Conservation (phyloP, 2,113 vertebrate genomes). For the Phoenicopterus ruber region DNA sequence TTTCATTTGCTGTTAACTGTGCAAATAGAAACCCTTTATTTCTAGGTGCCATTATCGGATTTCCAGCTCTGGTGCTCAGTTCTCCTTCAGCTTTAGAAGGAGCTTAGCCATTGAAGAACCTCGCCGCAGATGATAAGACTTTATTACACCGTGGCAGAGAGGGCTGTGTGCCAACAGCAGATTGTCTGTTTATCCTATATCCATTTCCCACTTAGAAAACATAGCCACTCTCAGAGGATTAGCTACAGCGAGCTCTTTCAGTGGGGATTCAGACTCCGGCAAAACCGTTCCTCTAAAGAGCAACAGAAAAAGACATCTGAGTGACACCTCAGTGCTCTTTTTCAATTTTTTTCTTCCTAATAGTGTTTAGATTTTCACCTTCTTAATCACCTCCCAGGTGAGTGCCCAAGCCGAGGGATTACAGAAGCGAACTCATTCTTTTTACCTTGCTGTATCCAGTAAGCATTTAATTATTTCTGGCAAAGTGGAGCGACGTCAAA, state of each 20-base stretch:
- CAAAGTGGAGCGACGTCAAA: neutral
- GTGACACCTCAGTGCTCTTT: neutral
- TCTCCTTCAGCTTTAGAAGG: conserved; percentile 5
- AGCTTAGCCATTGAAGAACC: conserved; percentile 16
- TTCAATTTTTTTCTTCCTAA: neutral
- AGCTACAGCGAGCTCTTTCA: conserved; percentile 32
- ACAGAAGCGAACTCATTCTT: neutral
- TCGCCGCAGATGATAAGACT: conserved; percentile 12
- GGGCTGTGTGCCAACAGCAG: conserved; percentile 61
- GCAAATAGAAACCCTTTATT: neutral
- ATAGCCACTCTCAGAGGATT: conserved; percentile 63
- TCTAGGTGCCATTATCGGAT: neutral
- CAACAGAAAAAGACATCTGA: conserved; percentile 34
- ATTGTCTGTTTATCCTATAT: conserved; percentile 70
- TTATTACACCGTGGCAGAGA: neutral
- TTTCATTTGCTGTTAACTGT: neutral
- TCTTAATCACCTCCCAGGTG: conserved; percentile 55
- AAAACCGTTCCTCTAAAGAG: neutral
- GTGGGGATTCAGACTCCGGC: conserved; percentile 24
- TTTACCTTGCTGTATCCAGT: neutral
- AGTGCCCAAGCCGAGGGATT: neutral
- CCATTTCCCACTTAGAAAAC: conserved; percentile 64
- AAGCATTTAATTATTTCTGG: neutral
- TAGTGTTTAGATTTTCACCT: conserved; percentile 52
- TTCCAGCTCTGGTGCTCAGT: neutral